Percentiles rank a stretch among this genome's conserved stretches.
phyloP scores from a whole-genome alignment of 2,797 vertebrate species.

The Pterois miles region DNA sequence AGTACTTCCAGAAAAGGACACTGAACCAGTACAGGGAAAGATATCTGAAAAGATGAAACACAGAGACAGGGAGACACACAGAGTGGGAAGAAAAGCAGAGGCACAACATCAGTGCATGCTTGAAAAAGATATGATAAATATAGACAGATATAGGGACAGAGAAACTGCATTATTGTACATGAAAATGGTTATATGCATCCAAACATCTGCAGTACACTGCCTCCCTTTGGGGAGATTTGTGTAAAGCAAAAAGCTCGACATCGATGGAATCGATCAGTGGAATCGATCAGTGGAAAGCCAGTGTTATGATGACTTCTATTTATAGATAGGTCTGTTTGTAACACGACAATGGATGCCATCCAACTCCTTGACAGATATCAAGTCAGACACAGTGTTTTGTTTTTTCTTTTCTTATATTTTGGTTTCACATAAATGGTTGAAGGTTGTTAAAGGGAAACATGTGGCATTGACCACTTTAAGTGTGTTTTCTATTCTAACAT shows the following conservation, averaged over 20 bases:
- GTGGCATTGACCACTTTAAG: background rate
- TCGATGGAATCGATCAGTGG: slow-evolving; percentile 73
- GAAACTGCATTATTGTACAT: slow-evolving; percentile 9
- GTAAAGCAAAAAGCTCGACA: slow-evolving; percentile 44
- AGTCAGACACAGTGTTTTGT: background rate
- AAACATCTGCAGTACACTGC: slow-evolving; percentile 20
- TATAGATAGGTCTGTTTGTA: slow-evolving; percentile 64
- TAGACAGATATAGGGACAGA: background rate
- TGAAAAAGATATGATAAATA: background rate
- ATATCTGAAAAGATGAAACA: slow-evolving; percentile 22
- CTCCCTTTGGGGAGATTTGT: slow-evolving; percentile 29
- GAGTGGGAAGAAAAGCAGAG: background rate
- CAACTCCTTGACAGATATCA: slow-evolving; percentile 1
- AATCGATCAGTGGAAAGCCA: slow-evolving; percentile 74
- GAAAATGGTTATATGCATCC: slow-evolving; percentile 32
- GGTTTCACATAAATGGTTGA: background rate
- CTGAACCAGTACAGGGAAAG: slow-evolving; percentile 17
- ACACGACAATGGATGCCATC: slow-evolving; percentile 38
- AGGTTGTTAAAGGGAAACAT: background rate
- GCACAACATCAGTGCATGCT: slow-evolving; percentile 1
- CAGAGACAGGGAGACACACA: slow-evolving; percentile 13
- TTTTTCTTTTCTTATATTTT: background rate
- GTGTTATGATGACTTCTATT: slow-evolving; percentile 69
- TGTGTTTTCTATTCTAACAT: background rate
- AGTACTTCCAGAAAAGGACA: slow-evolving; percentile 77